phyloP scores from a whole-genome alignment of 1,140 invertebrate species.

The Hirudo medicinalis region DNA sequence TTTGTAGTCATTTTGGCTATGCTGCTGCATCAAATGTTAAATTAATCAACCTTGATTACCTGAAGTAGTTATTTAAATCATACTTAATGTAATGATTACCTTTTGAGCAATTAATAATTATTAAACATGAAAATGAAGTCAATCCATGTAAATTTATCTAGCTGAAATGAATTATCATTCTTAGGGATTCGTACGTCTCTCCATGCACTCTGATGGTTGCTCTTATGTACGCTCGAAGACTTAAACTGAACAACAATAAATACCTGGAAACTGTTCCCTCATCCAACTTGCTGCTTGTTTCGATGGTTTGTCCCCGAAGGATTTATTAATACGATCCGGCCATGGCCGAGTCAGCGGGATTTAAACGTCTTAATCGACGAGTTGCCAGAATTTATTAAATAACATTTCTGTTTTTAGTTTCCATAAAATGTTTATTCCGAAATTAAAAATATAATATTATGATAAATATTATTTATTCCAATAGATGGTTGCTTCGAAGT shows the following conservation, averaged over 20 bases:
- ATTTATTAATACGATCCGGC: conserved; percentile 15
- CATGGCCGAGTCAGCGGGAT: no score
- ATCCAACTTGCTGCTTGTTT: conserved; percentile 77
- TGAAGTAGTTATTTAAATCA: not conserved
- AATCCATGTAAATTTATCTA: no score
- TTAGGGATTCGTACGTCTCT: conserved; percentile 46
- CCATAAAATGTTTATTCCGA: no score
- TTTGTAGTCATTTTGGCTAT: no score
- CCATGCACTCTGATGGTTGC: conserved; percentile 65
- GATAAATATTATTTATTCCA: no score
- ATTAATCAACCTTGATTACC: no score
- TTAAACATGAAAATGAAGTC: not conserved
- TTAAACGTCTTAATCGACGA: no score
- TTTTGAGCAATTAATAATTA: not conserved
- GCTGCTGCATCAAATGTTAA: no score
- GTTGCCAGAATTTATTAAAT: no score
- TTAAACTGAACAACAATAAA: conserved; percentile 60
- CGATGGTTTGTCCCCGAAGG: conserved; percentile 54
- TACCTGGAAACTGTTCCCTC: conserved; percentile 67
- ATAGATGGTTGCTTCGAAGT: conserved; percentile 88
- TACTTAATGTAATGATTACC: not conserved
- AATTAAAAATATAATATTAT: no score
- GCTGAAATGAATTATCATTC: no score
- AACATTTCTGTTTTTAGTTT: no score
- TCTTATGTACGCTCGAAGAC: conserved; percentile 70